Conservation (phyloP, 2,113 vertebrate genomes). For the Gorsachius goisagi region DNA sequence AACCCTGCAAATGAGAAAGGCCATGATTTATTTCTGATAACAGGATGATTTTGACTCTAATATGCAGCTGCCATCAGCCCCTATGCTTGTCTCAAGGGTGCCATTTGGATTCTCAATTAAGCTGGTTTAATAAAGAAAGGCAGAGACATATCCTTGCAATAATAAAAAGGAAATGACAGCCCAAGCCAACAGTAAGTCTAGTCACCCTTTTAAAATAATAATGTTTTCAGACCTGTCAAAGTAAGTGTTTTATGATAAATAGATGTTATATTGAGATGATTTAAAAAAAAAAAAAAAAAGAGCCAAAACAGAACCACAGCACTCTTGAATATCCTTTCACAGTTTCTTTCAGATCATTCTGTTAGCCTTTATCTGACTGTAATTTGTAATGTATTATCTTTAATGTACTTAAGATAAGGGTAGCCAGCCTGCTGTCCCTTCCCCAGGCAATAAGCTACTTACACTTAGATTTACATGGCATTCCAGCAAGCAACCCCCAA, state of each 20-base stretch:
- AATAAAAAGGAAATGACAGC: background rate
- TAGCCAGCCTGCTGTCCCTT: background rate
- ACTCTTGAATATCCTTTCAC: background rate
- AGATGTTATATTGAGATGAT: background rate
- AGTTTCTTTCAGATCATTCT: background rate
- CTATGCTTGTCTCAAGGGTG: background rate
- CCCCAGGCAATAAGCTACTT: background rate
- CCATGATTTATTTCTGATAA: constrained; percentile 16
- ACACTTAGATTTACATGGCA: background rate
- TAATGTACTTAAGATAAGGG: background rate
- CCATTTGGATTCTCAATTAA: constrained; percentile 18
- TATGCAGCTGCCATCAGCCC: background rate
- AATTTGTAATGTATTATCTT: background rate
- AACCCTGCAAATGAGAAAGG: background rate
- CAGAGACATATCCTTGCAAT: background rate
- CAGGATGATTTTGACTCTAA: background rate
- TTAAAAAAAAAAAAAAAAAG: background rate
- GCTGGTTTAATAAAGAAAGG: constrained; percentile 10
- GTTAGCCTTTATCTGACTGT: background rate
- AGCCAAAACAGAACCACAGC: background rate
- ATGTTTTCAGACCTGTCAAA: background rate
- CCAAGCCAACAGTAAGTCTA: background rate
- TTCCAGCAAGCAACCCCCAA: background rate
- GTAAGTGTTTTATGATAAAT: background rate
- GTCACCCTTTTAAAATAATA: background rate